Percentiles rank a stretch among this genome's conserved stretches.
Conservation (phyloP, 1,140 invertebrate genomes). For the Diachasmimorpha longicaudata region DNA sequence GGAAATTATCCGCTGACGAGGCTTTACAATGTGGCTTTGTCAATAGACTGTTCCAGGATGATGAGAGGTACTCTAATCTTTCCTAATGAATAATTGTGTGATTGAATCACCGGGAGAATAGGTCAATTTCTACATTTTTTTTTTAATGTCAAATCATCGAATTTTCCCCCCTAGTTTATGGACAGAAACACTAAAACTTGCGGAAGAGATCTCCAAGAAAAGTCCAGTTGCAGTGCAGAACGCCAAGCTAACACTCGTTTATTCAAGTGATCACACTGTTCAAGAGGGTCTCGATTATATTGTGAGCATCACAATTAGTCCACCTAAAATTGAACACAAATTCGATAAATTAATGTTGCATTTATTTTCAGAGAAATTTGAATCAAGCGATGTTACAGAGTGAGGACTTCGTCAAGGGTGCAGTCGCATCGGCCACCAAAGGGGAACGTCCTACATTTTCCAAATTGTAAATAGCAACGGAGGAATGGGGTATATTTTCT, state of each 20-base stretch:
- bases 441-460: constrained; percentile 71
- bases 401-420: constrained; percentile 87
- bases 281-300: constrained; percentile 87
- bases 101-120: too few relatives aligned
- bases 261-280: constrained; percentile 86
- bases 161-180: constrained; percentile 67
- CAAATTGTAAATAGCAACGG: constrained; percentile 67
- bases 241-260: constrained; percentile 83
- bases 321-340: constrained; percentile 38
- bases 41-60: constrained; percentile 74
- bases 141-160: neutral
- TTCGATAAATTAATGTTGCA: constrained; percentile 29
- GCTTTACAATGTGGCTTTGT: constrained; percentile 79
- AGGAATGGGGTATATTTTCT: neutral
- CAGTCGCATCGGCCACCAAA: constrained; percentile 77
- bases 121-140: too few relatives aligned
- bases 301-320: constrained; percentile 67
- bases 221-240: constrained; percentile 94
- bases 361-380: constrained; percentile 70
- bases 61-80: constrained; percentile 67
- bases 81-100: neutral
- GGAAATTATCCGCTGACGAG: constrained; percentile 83
- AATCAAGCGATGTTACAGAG: constrained; percentile 90
- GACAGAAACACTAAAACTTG: constrained; percentile 74
- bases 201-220: constrained; percentile 82